Base-by-base conservation (phyloP, 2,888 invertebrate genomes). In the Tanaodytes sp. region DNA sequence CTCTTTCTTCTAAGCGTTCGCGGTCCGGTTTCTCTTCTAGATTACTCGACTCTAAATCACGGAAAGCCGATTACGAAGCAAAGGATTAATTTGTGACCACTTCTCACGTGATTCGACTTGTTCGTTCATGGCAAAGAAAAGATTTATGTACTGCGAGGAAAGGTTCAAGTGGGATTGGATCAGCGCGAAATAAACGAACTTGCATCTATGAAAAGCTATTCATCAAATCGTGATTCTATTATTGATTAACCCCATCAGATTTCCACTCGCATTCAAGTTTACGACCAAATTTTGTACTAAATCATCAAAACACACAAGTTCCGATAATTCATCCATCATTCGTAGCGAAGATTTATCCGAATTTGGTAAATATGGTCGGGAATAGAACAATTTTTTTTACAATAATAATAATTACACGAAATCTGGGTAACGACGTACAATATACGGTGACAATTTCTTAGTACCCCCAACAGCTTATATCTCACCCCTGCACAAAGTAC, bases 1-100 rank as follows among this genome's bases (percentile, higher is more conserved):
- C 69, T 74, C 67, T 59, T 69, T 74, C 72, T 76, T 71, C 72
- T 46, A 49, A 61, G 62, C 66, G 59, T 39, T 58, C 74, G 72
- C 75, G 67, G 73, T 75, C 73, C 75, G 73, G 72, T 61, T 75
- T 74, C 75, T 71, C 64, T 69, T 73, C 73, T 71, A 65, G 69
- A 73, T 64, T 73, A 71, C 66, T 73, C 62, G 73, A 63, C 73
- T 64, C 72, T 80, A 80, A 80, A 82, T 80, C 80, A 80, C 69
- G 59, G 67, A 74, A 84, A 84, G 81, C 83, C 82, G 84, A 83
- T 84, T 84, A 84, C 77, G 70, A 71, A 75, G 74, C 76, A 79
- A 79, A 78, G 79, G 82, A 83, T 84, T 83, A 82, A 83, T 84
- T 82, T 79, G 78, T 78, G 75, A 64, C 67, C 51, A 65, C 62